Base-by-base conservation (phyloP, 2,113 vertebrate genomes). In the Coptodon rendalli region DNA sequence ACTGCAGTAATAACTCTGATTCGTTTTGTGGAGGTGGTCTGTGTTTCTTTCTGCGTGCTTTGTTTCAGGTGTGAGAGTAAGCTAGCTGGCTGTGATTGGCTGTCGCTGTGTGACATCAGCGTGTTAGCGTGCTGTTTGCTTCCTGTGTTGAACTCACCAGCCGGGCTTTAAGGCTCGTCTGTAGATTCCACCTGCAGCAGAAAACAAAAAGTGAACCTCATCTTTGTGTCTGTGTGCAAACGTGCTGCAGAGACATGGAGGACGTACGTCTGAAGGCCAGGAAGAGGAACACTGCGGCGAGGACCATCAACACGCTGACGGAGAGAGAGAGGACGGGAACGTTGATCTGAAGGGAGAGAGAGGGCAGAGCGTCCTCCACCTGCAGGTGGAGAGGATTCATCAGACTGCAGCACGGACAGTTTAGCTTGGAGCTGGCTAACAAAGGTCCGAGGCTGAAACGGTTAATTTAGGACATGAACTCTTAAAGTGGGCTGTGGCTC, bases 311-410 rank as follows among this genome's bases (percentile, higher is more conserved):
- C 45, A 95, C 17, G 7, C 88, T 91, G 90, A 97, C 80, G 2
- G 95, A 96, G 24, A 97, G 93, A 2, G 95, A 96, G 34, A 97
- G 92, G 40, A 97, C 73, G 1, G 96, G 95, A 19, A 96, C 87
- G 7, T 96, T 97, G 80, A 96, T 93, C 90, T 96, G 95, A 5
- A 96, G 91, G 13, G 95, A 94, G 43, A 95, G 93, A 2, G 93
- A 92, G 4, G 96, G 88, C 1, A 89, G 53, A 19, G 94, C 80
- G 57, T 96, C 94, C 83, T 96, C 93, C 85, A 93, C 87, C 96
- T 96, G 66, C 31, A 0, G 6, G 56, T 12, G 57, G n/a, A 93
- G n/a, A 89, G 38, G 90, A 1, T 0, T 54, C 29, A 59, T 57
- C 9, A 40, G 27, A 2, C 73, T 34, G 27, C 73, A 50, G 73